phyloP scores from a whole-genome alignment of 2,113 vertebrate genomes.

The Agapornis roseicollis region DNA sequence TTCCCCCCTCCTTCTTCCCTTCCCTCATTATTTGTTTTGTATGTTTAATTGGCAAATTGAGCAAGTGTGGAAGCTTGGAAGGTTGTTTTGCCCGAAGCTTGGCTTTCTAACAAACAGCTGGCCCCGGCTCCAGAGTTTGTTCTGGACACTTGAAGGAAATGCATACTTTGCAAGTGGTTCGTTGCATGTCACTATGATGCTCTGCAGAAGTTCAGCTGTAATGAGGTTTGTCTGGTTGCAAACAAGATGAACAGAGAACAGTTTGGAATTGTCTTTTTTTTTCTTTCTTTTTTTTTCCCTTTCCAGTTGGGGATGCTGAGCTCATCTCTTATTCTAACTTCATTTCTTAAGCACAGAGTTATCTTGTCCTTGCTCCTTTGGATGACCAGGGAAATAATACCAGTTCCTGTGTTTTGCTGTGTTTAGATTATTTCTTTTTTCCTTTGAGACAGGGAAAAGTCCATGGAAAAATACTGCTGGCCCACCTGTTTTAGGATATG shows the following conservation, averaged over 20 bases:
- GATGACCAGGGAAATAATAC: neutral
- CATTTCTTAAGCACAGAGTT: neutral
- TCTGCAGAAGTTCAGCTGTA: constrained; percentile 47
- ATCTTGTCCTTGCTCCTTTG: neutral
- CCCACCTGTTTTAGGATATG: neutral
- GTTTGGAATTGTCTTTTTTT: neutral
- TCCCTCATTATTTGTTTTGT: neutral
- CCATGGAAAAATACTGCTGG: neutral
- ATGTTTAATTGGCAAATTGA: constrained; percentile 35
- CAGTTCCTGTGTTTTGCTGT: neutral
- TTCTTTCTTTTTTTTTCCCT: neutral
- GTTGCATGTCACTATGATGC: constrained; percentile 54
- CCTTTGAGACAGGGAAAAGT: neutral
- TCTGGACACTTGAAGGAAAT: constrained; percentile 36
- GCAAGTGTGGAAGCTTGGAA: constrained; percentile 10
- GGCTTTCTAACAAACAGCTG: constrained; percentile 42
- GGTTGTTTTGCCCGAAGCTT: neutral
- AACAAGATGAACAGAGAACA: neutral
- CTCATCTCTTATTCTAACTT: neutral
- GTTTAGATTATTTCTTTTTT: neutral
- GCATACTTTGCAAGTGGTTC: constrained; percentile 7
- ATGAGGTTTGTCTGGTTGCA: constrained; percentile 27
- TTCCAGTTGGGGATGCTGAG: neutral
- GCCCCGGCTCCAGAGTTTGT: neutral
- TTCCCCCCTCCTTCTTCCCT: neutral